A percentile compares a stretch with the other conserved stretches of the same genome.
Conservation (phyloP, 2,888 invertebrate genomes). For the Malachius bipustulatus region DNA sequence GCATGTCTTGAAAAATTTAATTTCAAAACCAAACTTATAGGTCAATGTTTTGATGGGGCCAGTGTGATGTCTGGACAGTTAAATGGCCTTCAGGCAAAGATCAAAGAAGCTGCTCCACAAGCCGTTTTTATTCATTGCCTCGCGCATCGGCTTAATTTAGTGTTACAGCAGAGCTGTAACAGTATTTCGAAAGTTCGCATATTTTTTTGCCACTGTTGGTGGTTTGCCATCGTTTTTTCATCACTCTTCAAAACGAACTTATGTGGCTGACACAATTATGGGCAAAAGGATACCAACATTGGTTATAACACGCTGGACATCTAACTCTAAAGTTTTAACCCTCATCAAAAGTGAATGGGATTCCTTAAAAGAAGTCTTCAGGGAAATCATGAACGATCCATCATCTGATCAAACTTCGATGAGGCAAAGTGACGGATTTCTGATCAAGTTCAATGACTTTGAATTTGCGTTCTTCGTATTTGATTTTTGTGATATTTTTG, state of each 20-base stretch:
- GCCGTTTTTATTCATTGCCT: slow-evolving; percentile 12
- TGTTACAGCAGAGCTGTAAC: slow-evolving; percentile 16
- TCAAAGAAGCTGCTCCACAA: no score
- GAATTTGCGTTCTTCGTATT: slow-evolving; percentile 1
- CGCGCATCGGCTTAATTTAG: slow-evolving; percentile 19
- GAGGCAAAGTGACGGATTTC: not conserved
- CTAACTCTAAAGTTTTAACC: not conserved
- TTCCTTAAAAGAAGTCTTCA: not conserved
- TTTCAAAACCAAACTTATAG: no score
- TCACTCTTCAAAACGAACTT: slow-evolving; percentile 15
- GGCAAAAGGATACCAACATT: not conserved
- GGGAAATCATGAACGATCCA: not conserved
- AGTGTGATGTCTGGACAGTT: no score
- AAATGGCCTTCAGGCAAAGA: no score
- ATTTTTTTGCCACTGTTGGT: slow-evolving; percentile 19
- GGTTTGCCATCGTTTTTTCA: slow-evolving; percentile 19
- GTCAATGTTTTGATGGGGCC: no score
- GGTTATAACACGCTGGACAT: not conserved
- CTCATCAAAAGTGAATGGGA: not conserved
- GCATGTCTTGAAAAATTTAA: no score
- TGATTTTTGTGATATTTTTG: slow-evolving; percentile 2
- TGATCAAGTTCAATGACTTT: not conserved
- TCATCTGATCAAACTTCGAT: not conserved
- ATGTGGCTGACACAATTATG: slow-evolving; percentile 2
- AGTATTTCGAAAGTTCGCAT: slow-evolving; percentile 16